Conservation (phyloP, 2,113 vertebrate species). For the Seriola rivoliana region DNA sequence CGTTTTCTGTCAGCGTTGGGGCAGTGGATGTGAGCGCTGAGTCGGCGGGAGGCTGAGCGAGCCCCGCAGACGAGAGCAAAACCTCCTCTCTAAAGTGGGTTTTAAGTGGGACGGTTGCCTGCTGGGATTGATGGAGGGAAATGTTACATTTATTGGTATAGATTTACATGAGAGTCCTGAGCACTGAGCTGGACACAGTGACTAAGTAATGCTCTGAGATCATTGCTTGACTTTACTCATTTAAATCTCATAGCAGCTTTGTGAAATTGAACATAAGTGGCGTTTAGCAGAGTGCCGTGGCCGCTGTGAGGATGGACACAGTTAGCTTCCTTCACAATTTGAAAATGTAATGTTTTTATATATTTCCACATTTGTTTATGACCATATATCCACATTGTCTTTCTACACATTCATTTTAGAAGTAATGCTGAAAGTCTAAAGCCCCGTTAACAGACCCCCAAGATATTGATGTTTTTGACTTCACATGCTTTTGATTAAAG, state of each 20-base stretch:
- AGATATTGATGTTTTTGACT: too few species aligned
- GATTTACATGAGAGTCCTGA: not conserved
- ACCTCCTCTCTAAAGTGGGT: constrained; percentile 19
- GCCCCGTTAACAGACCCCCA: too few species aligned
- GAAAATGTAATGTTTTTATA: too few species aligned
- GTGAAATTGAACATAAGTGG: not conserved
- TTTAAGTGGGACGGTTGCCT: constrained; percentile 8
- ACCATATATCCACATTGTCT: too few species aligned
- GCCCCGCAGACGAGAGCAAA: constrained; percentile 1
- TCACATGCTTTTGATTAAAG: too few species aligned
- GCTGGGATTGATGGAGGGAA: constrained; percentile 25
- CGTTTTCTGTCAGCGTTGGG: constrained; percentile 56
- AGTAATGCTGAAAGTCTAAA: too few species aligned
- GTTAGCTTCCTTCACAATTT: too few species aligned
- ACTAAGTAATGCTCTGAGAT: not conserved
- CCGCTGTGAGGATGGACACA: too few species aligned
- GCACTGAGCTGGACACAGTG: too few species aligned
- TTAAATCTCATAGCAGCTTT: not conserved
- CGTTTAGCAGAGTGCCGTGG: too few species aligned
- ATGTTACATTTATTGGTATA: not conserved
- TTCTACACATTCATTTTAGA: too few species aligned
- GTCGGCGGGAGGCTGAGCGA: constrained; percentile 43
- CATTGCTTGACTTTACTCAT: not conserved
- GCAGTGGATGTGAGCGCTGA: constrained; percentile 60
- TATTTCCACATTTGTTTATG: too few species aligned